Conservation (phyloP, 2,113 vertebrate genomes). For the Pandion haliaetus region DNA sequence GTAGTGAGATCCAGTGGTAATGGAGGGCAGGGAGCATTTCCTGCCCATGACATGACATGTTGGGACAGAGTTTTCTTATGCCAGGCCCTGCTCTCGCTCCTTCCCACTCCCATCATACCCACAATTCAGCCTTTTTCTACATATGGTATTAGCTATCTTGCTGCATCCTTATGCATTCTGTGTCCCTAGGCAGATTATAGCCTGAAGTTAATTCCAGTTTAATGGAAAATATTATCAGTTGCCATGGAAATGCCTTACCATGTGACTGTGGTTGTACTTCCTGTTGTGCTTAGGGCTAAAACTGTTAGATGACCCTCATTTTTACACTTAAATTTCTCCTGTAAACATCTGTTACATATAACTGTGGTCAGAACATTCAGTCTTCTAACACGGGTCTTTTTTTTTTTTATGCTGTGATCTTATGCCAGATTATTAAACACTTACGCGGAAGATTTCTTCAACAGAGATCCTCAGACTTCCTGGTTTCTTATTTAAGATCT, state of each 20-base stretch:
- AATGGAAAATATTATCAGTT: neutral
- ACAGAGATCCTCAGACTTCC: neutral
- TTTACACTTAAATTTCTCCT: neutral
- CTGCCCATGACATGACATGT: rapidly evolving
- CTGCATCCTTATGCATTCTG: neutral
- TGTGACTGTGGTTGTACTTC: neutral
- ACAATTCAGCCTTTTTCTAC: neutral
- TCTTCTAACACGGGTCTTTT: neutral
- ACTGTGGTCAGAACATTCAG: neutral
- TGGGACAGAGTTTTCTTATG: neutral
- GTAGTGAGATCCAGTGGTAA: neutral
- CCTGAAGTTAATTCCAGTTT: neutral
- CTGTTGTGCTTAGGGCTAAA: neutral
- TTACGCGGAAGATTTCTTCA: neutral
- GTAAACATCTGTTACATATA: neutral
- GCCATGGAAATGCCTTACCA: neutral
- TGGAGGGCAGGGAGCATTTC: neutral
- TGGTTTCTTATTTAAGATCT: neutral
- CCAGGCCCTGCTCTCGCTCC: neutral
- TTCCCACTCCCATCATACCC: neutral
- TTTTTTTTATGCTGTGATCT: neutral
- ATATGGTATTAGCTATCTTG: neutral
- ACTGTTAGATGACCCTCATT: neutral
- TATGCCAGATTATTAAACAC: neutral
- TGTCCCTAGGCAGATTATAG: neutral